Percentiles rank a stretch among this genome's conserved stretches.
Evolutionary conservation across 2,113 vertebrate species (phyloP).

Genomic region (Xyliphius kryptos): DNA sequence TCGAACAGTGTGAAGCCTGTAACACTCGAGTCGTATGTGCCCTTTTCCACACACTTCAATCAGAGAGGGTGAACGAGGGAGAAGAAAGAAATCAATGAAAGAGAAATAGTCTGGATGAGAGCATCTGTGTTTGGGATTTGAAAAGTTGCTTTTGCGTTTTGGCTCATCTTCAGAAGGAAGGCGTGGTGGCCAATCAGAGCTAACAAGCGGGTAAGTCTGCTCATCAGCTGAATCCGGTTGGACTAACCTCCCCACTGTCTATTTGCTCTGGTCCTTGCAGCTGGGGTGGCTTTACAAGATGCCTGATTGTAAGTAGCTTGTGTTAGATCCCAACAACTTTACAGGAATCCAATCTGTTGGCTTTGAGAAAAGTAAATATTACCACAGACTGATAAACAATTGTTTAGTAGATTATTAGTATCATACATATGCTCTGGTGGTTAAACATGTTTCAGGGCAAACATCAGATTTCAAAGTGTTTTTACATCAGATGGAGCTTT

Average conservation of each 20-base stretch:
- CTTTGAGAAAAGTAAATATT: not conserved
- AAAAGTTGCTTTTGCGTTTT: slow-evolving; percentile 31
- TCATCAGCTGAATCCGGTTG: slow-evolving; percentile 32
- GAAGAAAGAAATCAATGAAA: slow-evolving; percentile 1
- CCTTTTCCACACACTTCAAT: slow-evolving; percentile 20
- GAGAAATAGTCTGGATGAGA: slow-evolving; percentile 1
- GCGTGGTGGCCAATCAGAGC: slow-evolving; percentile 39
- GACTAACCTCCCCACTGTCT: not conserved
- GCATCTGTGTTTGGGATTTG: slow-evolving; percentile 34
- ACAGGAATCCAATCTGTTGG: slow-evolving; percentile 27
- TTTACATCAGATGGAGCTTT: not conserved
- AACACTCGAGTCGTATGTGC: slow-evolving; percentile 8
- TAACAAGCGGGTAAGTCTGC: slow-evolving; percentile 34
- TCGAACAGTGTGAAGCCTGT: not conserved
- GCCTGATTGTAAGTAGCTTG: slow-evolving; percentile 37
- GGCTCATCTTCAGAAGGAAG: slow-evolving; percentile 25
- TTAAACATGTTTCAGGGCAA: too few species aligned
- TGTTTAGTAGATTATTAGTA: too few species aligned
- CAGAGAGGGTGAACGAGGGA: not conserved
- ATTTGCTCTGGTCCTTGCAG: slow-evolving; percentile 30
- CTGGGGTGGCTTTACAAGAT: slow-evolving; percentile 31
- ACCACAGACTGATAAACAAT: not conserved
- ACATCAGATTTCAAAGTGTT: not conserved
- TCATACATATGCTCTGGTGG: too few species aligned
- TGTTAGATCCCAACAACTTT: slow-evolving; percentile 14